A percentile compares a stretch with the other conserved stretches of the same genome.
phyloP scores from a whole-genome alignment of 2,888 invertebrate species.

The Melangyna quadrimaculata region DNA sequence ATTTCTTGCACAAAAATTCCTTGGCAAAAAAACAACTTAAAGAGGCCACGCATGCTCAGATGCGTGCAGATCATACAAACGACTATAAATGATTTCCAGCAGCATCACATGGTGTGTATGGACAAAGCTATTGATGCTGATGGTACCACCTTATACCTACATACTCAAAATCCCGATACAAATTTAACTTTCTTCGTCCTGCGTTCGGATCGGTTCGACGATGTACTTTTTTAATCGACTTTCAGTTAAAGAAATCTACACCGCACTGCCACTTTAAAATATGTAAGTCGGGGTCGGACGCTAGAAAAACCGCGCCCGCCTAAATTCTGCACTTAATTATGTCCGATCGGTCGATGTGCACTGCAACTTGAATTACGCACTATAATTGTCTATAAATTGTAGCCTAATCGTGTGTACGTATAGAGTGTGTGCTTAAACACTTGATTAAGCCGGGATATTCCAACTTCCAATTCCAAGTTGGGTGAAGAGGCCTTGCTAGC shows the following conservation, averaged over 20 bases:
- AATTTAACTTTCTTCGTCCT: constrained; percentile 64
- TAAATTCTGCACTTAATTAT: constrained; percentile 70
- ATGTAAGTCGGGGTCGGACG: not conserved
- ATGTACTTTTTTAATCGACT: constrained; percentile 22
- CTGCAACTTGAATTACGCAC: constrained; percentile 72
- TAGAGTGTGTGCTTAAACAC: constrained; percentile 65
- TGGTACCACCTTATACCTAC: not conserved
- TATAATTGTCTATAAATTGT: constrained; percentile 69
- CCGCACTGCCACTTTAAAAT: not conserved
- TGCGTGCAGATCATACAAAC: constrained; percentile 39
- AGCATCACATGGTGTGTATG: not conserved
- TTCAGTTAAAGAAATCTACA: constrained; percentile 44
- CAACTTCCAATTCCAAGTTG: not conserved
- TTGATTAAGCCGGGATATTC: constrained; percentile 42
- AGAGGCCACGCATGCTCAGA: constrained; percentile 66
- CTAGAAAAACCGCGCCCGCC: constrained; percentile 41
- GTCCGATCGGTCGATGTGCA: constrained; percentile 63
- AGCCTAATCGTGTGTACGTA: constrained; percentile 60
- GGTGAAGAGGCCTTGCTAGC: not conserved
- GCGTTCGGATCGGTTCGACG: not conserved
- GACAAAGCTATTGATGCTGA: not conserved
- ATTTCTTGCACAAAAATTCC: constrained; percentile 24
- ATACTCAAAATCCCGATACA: constrained; percentile 19
- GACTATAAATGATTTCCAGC: constrained; percentile 4
- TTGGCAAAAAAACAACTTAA: constrained; percentile 10